phyloP scores from a whole-genome alignment of 2,113 vertebrate species.

The Arenaria interpres region DNA sequence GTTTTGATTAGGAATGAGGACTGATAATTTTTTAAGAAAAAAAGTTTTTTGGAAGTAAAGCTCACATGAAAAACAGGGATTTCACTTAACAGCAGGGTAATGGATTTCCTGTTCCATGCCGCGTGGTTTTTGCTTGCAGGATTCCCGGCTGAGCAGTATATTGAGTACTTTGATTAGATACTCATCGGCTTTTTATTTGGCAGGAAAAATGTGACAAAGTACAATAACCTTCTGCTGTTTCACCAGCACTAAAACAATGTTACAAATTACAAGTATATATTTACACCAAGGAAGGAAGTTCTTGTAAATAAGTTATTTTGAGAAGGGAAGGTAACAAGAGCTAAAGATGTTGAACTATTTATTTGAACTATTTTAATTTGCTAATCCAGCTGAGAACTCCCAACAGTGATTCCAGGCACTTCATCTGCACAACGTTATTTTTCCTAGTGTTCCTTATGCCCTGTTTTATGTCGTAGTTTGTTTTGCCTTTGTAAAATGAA shows the following conservation, averaged over 20 bases:
- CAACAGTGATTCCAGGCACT: neutral
- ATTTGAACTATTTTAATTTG: neutral
- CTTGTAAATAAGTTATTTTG: slow-evolving; percentile 33
- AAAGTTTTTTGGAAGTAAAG: neutral
- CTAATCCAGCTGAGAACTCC: neutral
- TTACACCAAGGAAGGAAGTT: slow-evolving; percentile 46
- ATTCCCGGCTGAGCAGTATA: neutral
- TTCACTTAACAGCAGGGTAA: neutral
- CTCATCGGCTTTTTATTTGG: neutral
- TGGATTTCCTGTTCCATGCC: neutral
- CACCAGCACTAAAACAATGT: neutral
- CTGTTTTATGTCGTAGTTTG: neutral
- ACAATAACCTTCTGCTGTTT: neutral
- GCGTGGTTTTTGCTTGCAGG: neutral
- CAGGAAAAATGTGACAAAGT: neutral
- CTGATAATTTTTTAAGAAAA: neutral
- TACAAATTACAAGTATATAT: neutral
- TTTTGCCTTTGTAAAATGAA: neutral
- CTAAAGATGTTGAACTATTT: neutral
- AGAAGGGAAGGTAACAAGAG: slow-evolving; percentile 1
- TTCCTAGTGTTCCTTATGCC: neutral
- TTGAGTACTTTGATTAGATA: neutral
- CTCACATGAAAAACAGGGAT: neutral
- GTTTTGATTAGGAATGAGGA: neutral
- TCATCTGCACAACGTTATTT: neutral